Base-by-base conservation (phyloP, 2,797 vertebrate species). In the Menidia menidia region DNA sequence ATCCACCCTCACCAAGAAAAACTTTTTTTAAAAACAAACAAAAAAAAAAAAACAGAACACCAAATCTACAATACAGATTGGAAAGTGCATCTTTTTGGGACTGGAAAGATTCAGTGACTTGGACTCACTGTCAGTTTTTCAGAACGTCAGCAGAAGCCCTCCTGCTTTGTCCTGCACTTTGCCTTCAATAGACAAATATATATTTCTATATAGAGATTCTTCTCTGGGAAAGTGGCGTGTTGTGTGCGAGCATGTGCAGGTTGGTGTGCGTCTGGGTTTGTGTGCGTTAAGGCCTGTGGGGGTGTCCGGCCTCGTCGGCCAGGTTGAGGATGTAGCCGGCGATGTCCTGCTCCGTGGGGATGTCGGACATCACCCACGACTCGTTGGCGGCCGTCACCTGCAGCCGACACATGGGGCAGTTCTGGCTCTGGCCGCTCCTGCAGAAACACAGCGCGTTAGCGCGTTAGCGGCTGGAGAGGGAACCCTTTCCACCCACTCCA, bases 301-400 rank as follows among this genome's bases (percentile, higher is more conserved):
- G 97, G 86, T 97, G 95, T 42, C 98, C 98, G 0, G 94, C 98
- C 81, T 98, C 97, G 15, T 99, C 98, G 0, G 97, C 97, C 89
- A 99, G 88, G 90, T 98, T 99, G 33, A 99, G 96, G 82, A 99
- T 98, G 62, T 98, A 99, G 71, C 94, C 94, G 16, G 96, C 97
- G 6, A 99, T 90, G 74, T 99, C 98, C n/a, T 98, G 95, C 85
- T 98, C 96, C 1, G 98, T 98, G 47, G 98, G 98, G 14, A 96
- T 96, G 33, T 99, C 96, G 4, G 98, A 97, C 70, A 99, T 96
- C 18, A 99, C 97, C 98, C 98, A 99, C 2, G 97, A 99, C 30
- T 99, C 98, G 58, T 96, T 96, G 73, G 95, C 94, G 60, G 95
- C 96, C 0, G 96, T 96, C 86, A 99, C 96, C 56, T 98, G 97